Evolutionary conservation across 92 coral and sea anemone species (phyloP).

Genomic region (Porites evermanni): DNA sequence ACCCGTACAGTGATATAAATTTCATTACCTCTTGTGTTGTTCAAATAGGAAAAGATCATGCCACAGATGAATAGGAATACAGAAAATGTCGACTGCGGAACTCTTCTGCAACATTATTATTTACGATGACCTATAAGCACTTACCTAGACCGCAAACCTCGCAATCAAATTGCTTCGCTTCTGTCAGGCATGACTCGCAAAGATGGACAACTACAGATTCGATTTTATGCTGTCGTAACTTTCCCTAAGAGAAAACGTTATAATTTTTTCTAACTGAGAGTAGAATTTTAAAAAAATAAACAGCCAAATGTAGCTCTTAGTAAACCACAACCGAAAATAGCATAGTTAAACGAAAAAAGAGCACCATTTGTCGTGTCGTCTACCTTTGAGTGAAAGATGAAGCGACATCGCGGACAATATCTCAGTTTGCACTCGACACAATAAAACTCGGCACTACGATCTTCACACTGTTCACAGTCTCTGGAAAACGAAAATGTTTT

Average conservation of each 20-base stretch:
- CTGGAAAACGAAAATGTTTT: conserved; percentile 2
- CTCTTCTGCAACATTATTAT: background rate
- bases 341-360: background rate
- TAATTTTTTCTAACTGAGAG: background rate
- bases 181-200: conserved; percentile 28
- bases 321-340: background rate
- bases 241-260: conserved; percentile 19
- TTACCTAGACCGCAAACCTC: conserved; percentile 26
- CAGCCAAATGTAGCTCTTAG: background rate
- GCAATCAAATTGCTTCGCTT: conserved; percentile 20
- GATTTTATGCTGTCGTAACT: conserved; percentile 30
- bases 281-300: background rate
- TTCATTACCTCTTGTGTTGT: background rate
- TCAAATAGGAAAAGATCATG: background rate
- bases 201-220: conserved; percentile 8
- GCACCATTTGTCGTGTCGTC: background rate
- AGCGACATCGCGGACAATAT: conserved; percentile 24
- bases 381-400: conserved; percentile 33
- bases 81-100: background rate
- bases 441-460: conserved; percentile 21
- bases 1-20: too few species aligned
- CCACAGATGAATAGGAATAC: background rate
- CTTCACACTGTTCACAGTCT: conserved; percentile 32
- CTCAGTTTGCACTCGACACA: conserved; percentile 31
- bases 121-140: background rate